A percentile compares a stretch with the other conserved stretches of the same genome.
These are phyloP conservation scores for Saturnia pavonia DNA, from an alignment of 2,888 invertebrate genomes.

Conservation along the genomic window DNA sequence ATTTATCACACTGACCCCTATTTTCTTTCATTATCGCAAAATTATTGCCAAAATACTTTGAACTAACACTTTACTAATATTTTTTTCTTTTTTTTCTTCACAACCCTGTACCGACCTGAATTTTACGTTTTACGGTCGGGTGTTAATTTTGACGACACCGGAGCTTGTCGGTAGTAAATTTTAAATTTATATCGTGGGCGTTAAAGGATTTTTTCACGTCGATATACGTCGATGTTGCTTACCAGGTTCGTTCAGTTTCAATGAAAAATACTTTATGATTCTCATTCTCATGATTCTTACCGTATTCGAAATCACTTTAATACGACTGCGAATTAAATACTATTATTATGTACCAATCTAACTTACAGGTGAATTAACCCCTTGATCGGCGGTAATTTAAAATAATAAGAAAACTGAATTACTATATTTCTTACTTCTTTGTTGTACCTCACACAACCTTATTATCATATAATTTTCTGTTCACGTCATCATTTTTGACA, in stretches of 20 bases:
- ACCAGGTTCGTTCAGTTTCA: background rate
- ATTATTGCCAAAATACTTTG: too few species aligned
- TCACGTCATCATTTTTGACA: background rate
- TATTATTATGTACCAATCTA: background rate
- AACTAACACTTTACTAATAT: background rate
- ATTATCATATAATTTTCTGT: background rate
- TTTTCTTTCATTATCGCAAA: too few species aligned
- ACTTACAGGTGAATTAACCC: too few species aligned
- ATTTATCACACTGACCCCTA: too few species aligned
- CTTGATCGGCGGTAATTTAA: too few species aligned
- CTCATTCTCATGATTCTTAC: too few species aligned
- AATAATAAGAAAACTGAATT: too few species aligned
- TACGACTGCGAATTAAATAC: background rate
- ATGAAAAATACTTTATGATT: too few species aligned
- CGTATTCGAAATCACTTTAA: background rate
- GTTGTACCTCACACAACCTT: too few species aligned
- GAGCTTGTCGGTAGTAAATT: conserved; percentile 57
- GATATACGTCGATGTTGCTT: background rate
- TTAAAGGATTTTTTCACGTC: background rate
- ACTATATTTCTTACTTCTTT: too few species aligned
- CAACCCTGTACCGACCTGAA: background rate
- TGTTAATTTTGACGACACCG: conserved; percentile 59
- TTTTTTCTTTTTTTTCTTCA: background rate
- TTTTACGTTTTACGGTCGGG: conserved; percentile 1
- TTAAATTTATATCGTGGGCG: conserved; percentile 53